Conservation (phyloP, 2,113 vertebrate genomes). For the Sylvicapra grimmia region DNA sequence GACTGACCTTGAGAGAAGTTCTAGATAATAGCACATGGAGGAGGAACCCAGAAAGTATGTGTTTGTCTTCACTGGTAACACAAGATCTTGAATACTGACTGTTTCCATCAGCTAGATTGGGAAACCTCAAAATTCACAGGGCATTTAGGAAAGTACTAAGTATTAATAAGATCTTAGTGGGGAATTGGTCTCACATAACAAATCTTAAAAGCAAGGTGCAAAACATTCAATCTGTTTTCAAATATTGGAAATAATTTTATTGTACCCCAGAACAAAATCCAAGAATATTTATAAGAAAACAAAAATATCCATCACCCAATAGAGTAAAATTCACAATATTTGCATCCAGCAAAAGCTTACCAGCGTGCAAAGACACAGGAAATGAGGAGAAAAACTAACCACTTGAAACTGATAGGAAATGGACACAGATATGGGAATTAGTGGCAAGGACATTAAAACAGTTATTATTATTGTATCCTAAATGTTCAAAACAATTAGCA, state of each 20-base stretch:
- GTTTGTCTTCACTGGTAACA: neutral
- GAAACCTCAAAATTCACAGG: neutral
- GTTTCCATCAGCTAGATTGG: neutral
- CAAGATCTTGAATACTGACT: neutral
- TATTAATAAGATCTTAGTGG: neutral
- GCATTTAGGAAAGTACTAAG: neutral
- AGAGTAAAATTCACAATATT: constrained; percentile 3
- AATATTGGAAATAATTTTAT: constrained; percentile 32
- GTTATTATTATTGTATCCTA: neutral
- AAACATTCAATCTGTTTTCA: constrained; percentile 12
- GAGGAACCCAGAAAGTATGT: neutral
- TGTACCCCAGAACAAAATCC: neutral
- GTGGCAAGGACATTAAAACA: neutral
- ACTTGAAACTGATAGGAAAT: neutral
- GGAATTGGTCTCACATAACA: neutral
- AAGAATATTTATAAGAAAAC: neutral
- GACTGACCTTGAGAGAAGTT: neutral
- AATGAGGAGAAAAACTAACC: neutral
- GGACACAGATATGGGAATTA: neutral
- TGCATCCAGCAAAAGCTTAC: neutral
- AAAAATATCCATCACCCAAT: neutral
- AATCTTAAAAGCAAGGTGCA: constrained; percentile 5
- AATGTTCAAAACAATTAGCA: constrained; percentile 19
- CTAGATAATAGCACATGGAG: neutral
- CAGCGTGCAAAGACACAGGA: neutral